Conservation (phyloP, 2,888 invertebrate species). For the Cryptus viduatorius region DNA sequence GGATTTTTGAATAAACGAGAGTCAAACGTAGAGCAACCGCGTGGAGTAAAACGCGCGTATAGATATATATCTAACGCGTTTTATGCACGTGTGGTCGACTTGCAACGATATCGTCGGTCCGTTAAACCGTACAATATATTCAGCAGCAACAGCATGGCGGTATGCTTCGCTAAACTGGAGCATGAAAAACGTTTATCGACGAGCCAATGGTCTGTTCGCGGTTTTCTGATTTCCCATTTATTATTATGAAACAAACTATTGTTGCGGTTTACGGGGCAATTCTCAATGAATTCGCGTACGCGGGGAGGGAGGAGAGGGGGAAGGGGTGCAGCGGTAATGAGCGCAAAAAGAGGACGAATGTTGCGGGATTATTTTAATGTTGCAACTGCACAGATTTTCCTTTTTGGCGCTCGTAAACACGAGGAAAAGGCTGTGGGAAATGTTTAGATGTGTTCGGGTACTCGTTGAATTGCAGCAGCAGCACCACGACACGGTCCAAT, state of each 20-base stretch:
- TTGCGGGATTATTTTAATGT: too few species aligned
- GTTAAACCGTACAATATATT: conserved; percentile 53
- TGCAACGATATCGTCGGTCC: conserved; percentile 52
- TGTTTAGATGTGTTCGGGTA: too few species aligned
- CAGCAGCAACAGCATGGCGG: conserved; percentile 18
- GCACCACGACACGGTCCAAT: too few species aligned
- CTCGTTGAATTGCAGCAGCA: too few species aligned
- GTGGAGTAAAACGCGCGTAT: not conserved
- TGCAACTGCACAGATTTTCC: too few species aligned
- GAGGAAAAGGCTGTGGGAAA: too few species aligned
- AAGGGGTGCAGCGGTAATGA: too few species aligned
- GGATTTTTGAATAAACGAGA: conserved; percentile 32
- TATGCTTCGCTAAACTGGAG: not conserved
- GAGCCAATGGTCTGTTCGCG: conserved; percentile 20
- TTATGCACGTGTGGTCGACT: conserved; percentile 53
- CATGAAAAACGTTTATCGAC: conserved; percentile 59
- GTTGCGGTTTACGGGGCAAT: not conserved
- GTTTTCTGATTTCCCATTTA: conserved; percentile 62
- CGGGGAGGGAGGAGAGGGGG: not conserved
- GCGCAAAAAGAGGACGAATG: too few species aligned
- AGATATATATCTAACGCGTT: conserved; percentile 25
- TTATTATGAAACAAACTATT: conserved; percentile 22
- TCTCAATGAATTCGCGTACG: not conserved
- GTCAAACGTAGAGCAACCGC: conserved; percentile 4
- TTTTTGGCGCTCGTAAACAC: too few species aligned